Conservation (phyloP, 2,797 vertebrate genomes). For the Silurus lanzhouensis region DNA sequence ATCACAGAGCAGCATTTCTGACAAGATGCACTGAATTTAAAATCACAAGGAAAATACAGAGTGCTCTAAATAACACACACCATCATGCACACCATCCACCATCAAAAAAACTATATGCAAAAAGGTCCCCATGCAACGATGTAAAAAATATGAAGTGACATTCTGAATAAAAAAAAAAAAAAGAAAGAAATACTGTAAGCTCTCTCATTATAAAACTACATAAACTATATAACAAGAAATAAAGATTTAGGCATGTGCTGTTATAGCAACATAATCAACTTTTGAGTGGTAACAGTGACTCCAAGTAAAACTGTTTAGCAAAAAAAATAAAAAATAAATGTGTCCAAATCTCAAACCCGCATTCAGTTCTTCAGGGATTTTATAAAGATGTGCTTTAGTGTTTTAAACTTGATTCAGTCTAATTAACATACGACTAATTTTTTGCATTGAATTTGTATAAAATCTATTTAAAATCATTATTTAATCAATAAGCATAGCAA, state of each 20-base stretch:
- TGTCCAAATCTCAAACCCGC: background rate
- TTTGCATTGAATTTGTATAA: background rate
- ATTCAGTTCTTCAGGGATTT: background rate
- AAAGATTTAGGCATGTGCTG: background rate
- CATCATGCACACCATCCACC: background rate
- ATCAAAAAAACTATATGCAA: background rate
- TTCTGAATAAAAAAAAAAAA: background rate
- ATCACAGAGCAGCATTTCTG: constrained; percentile 1
- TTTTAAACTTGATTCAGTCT: background rate
- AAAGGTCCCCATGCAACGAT: background rate
- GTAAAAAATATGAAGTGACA: no score
- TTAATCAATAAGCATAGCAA: background rate
- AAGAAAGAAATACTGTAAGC: no score
- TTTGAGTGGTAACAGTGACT: background rate
- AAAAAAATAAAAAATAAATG: background rate
- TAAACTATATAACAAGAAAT: background rate
- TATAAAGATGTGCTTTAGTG: background rate
- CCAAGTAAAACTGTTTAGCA: background rate
- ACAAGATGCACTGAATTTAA: background rate
- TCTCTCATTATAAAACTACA: no score
- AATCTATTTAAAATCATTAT: background rate
- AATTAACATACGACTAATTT: background rate
- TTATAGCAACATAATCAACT: background rate
- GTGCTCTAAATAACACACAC: background rate
- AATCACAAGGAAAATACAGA: background rate